Base-by-base conservation (phyloP, 1,140 invertebrate species). In the Kradibia gibbosae region DNA sequence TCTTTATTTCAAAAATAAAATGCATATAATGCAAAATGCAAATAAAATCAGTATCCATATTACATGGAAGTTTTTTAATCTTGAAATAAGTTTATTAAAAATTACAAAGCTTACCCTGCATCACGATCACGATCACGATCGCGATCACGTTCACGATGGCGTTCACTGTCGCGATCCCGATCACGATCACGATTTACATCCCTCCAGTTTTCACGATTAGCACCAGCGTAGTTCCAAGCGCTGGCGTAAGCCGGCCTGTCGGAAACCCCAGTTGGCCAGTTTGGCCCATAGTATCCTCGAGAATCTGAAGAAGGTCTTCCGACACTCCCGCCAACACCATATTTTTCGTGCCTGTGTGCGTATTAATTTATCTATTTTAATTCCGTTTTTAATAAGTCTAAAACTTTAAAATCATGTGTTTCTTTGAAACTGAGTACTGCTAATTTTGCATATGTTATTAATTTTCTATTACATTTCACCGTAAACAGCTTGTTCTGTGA, bases 221-320 rank as follows among this genome's bases (percentile, higher is more conserved):
- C 76, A 28, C 87, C 86, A 13, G 83, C 83, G 82, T 90, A 90
- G 75, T 90, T 90, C 88, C 90, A 90, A 34, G 83, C 86, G 72
- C 87, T 88, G 3, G 91, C 90, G 77, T 92, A 70, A 82, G 45
- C 57, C 15, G 81, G 76, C 36, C 71, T 50, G 3, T 82, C 81
- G 36, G 34, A 31, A 4, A 1, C 71, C 39, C 74, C 74, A 0
- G 71, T 8, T 8, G 62, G 17, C 50, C 57, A 74, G 7, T 42
- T 84, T 3, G 67, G 42, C 39, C 84, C 84, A 83, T 93, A 93
- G 85, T 93, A 93, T 11, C 93, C 93, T 78, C 92, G 86, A 3
- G 92, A 92, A 65, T 91, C 86, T 4, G 84, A 20, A 67, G 67
- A 77, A 55, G 84, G 79, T 65, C 84, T 85, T 79, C 83, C 82